Evolutionary conservation across 2,888 invertebrate species (phyloP).

Genomic region (Nasonia oneida): DNA sequence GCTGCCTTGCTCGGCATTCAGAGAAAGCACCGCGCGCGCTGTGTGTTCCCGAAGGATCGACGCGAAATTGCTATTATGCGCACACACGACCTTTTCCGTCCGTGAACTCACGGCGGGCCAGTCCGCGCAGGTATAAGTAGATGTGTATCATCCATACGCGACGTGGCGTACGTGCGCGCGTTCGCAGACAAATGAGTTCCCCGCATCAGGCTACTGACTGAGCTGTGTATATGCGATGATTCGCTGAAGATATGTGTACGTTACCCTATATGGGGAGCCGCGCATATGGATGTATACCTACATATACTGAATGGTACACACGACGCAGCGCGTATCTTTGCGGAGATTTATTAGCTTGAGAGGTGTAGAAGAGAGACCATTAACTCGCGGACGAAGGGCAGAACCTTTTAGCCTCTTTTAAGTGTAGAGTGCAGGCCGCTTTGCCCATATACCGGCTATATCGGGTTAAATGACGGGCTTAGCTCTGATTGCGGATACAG

Average conservation of each 20-base stretch:
- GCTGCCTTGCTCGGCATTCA: not conserved
- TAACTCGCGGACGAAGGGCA: not conserved
- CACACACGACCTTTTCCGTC: not conserved
- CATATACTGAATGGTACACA: no score
- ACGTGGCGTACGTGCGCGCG: not conserved
- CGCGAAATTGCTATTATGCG: not conserved
- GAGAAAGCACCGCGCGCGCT: not conserved
- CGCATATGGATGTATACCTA: not conserved
- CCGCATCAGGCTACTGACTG: not conserved
- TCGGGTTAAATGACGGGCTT: not conserved
- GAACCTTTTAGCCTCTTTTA: not conserved
- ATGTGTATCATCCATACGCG: not conserved
- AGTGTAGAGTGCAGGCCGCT: not conserved
- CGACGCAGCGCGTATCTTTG: not conserved
- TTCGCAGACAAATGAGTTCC: not conserved
- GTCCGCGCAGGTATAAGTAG: not conserved
- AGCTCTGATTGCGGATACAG: no score
- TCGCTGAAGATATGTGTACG: not conserved
- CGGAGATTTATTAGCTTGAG: not conserved
- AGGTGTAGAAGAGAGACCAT: not conserved
- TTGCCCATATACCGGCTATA: not conserved
- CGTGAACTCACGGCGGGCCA: not conserved
- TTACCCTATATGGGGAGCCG: not conserved
- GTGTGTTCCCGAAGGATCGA: not conserved
- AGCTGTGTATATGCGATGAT: not conserved